phyloP scores from a whole-genome alignment of 2,113 vertebrate genomes.

The Lutjanus erythropterus region DNA sequence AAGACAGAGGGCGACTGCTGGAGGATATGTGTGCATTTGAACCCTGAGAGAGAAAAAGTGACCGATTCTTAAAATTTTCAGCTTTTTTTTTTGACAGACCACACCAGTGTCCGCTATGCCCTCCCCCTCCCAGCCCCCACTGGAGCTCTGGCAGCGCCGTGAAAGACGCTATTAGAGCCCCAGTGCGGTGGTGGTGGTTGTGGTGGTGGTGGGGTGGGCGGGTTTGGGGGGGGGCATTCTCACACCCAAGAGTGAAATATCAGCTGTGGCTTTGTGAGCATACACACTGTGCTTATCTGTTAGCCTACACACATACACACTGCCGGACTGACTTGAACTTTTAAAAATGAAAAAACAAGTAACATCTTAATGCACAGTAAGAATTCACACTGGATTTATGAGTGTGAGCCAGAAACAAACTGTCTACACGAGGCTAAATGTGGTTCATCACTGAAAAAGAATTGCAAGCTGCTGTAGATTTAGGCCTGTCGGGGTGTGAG shows the following conservation, averaged over 20 bases:
- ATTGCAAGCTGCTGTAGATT: constrained; percentile 54
- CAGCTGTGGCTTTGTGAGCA: constrained; percentile 66
- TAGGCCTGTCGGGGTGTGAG: constrained; percentile 40
- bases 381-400: constrained; percentile 31
- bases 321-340: constrained; percentile 30
- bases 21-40: constrained; percentile 85
- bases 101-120: constrained; percentile 61
- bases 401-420: constrained; percentile 21
- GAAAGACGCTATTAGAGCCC: constrained; percentile 49
- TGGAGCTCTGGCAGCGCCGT: constrained; percentile 23
- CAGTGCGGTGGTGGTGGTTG: constrained; percentile 19
- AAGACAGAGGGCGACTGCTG: constrained; percentile 74
- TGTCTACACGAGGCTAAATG: constrained; percentile 39
- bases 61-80: constrained; percentile 75
- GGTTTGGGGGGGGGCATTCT: constrained; percentile 42
- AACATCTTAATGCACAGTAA: constrained; percentile 34
- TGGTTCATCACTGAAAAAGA: constrained; percentile 43
- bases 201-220: background rate
- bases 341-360: constrained; percentile 20
- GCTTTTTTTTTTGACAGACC: constrained; percentile 66
- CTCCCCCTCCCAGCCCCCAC: constrained; percentile 19
- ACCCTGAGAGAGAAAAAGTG: constrained; percentile 88
- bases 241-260: constrained; percentile 73
- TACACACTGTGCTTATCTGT: constrained; percentile 70
- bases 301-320: constrained; percentile 44